Evolutionary conservation across 2,113 vertebrate species (phyloP).

Genomic region (Otus sunia): DNA sequence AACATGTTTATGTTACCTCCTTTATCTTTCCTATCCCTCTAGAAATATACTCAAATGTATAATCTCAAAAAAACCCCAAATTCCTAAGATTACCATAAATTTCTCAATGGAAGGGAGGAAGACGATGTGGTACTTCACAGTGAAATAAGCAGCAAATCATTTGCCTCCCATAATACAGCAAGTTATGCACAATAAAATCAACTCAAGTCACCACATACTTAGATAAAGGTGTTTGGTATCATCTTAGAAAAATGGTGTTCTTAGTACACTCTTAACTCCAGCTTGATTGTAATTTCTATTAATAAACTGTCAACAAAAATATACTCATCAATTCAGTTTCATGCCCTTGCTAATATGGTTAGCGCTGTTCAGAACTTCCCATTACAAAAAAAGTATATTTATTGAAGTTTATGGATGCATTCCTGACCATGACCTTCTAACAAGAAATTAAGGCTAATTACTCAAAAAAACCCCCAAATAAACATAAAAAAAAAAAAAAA

Average conservation of each 20-base stretch:
- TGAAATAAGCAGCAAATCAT: background rate
- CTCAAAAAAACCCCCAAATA: background rate
- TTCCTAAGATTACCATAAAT: background rate
- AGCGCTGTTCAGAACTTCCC: background rate
- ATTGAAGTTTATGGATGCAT: background rate
- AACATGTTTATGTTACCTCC: background rate
- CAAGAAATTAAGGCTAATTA: background rate
- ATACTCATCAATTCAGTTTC: background rate
- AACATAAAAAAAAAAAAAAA: background rate
- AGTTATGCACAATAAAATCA: background rate
- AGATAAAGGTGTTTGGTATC: background rate
- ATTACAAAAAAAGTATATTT: background rate
- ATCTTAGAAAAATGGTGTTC: background rate
- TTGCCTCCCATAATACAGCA: background rate
- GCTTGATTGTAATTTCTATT: background rate
- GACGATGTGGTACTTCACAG: accelerated
- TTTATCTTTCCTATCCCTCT: background rate
- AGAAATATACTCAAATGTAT: background rate
- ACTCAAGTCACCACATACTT: background rate
- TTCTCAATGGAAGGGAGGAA: background rate
- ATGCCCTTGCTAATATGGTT: background rate
- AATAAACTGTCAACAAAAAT: background rate
- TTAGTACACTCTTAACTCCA: accelerated
- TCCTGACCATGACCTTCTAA: background rate
- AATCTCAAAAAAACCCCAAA: background rate